These are phyloP conservation scores for Drosophila yakuba DNA, from an alignment of 1,140 invertebrate species.

Conservation along the genomic window DNA sequence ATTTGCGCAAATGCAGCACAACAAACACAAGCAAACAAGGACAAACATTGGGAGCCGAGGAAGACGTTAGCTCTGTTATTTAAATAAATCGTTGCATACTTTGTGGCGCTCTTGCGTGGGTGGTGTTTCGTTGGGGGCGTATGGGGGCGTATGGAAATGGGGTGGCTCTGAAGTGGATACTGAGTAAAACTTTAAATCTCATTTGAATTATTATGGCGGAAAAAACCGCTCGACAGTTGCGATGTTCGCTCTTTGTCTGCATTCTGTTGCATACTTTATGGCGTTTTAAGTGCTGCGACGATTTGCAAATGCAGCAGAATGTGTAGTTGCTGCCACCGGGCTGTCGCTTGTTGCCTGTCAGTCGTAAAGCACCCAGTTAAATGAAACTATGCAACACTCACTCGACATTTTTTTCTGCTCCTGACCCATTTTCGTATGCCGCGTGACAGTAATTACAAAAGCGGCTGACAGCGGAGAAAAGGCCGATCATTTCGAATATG, in stretches of 20 bases:
- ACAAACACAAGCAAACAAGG: constrained; percentile 32
- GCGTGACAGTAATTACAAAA: constrained; percentile 49
- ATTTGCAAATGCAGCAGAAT: constrained; percentile 54
- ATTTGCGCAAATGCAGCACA: constrained; percentile 62
- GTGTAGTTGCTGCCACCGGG: constrained; percentile 48
- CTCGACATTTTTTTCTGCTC: constrained; percentile 32
- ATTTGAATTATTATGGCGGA: constrained; percentile 76
- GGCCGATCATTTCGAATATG: constrained; percentile 31
- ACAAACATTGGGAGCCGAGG: constrained; percentile 28
- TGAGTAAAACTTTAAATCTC: constrained; percentile 71
- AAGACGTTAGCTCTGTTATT: constrained; percentile 73
- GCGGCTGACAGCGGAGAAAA: constrained; percentile 12
- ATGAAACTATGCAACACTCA: constrained; percentile 34
- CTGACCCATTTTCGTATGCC: constrained; percentile 46
- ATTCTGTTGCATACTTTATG: constrained; percentile 73
- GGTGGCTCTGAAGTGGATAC: constrained; percentile 4
- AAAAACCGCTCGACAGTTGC: constrained; percentile 65
- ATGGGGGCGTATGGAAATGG: too few species aligned
- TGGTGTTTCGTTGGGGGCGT: neutral
- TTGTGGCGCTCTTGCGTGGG: constrained; percentile 51
- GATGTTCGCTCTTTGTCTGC: constrained; percentile 60
- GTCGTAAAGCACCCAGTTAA: constrained; percentile 36
- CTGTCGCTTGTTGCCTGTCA: constrained; percentile 56
- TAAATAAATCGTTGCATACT: constrained; percentile 82
- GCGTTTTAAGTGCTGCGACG: constrained; percentile 71